Evolutionary conservation across 2,797 vertebrate species (phyloP).

Genomic region (Catharus ustulatus): DNA sequence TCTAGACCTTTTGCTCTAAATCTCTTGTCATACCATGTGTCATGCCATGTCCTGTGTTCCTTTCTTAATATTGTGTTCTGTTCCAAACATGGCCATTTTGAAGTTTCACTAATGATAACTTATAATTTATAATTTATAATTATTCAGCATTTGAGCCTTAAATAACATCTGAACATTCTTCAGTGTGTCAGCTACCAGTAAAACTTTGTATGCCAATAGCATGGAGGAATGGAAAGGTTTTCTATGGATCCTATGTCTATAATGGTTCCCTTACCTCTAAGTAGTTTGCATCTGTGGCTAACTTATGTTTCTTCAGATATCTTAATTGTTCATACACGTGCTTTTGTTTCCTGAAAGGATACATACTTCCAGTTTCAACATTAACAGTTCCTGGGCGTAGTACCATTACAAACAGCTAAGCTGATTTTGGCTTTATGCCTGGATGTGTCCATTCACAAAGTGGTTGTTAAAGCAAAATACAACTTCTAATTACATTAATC

Average conservation of each 20-base stretch:
- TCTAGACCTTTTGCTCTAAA: neutral
- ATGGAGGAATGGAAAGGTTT: neutral
- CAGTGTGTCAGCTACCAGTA: neutral
- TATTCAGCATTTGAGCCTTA: neutral
- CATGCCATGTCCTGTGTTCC: neutral
- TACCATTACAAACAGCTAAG: conserved; percentile 54
- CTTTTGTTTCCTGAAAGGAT: conserved; percentile 39
- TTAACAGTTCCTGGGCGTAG: conserved; percentile 41
- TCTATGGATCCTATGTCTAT: neutral
- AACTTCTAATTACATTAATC: conserved; percentile 34
- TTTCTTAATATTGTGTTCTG: neutral
- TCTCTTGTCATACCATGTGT: neutral
- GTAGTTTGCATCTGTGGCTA: neutral
- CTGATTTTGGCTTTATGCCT: conserved; percentile 60
- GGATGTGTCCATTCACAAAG: conserved; percentile 43
- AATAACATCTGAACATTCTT: neutral
- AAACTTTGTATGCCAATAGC: neutral
- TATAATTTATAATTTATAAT: neutral
- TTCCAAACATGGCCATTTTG: neutral
- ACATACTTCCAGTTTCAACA: neutral
- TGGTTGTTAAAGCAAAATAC: conserved; percentile 36
- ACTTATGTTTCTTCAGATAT: neutral
- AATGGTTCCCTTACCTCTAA: neutral
- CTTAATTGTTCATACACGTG: neutral
- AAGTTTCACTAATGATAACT: neutral